Evolutionary conservation across 2,888 invertebrate species (phyloP), one percentile per base, ranked within the genome.

Genomic region (Cepaea hortensis): DNA sequence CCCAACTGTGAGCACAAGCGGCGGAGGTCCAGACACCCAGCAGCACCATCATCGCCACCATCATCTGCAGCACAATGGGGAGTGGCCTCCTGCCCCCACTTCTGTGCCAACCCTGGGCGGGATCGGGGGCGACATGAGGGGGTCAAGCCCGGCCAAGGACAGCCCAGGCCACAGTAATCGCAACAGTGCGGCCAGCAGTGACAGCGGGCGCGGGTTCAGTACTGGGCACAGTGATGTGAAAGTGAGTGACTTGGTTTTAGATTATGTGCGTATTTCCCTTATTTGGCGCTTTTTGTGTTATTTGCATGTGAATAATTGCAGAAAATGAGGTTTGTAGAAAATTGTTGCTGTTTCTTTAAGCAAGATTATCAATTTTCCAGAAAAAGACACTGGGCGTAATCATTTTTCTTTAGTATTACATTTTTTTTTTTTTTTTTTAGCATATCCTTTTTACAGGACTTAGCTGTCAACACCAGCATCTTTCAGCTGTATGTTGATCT

Each of bases 121-220:
- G 73, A 88, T 80, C 23, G 88, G 88, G 85, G 85, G 82, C n/a
- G 89, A 91, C 90, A 91, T 92, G 90, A 91, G 92, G 88, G 91
- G 92, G 18, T 86, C 90, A 23, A 91, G 91, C 83, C 91, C 90
- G 20, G 87, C 87, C 87, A 91, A 91, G 80, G 91, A 92, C 86
- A 93, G 93, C 88, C 93, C 93, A 0, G 91, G 90, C 79, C 91
- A 91, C 88, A 93, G 93, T 89, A 93, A 94, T 89, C 89, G 94
- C 48, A 94, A 94, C 91, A 93, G 93, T 88, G 92, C 93, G 55
- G 93, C 93, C 83, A 93, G 93, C 90, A 93, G 92, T 79, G 94
- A 93, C 89, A 93, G 93, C 88, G 94, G 94, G 20, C 90, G 94
- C n/a, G 92, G 93, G 20, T 87, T 90, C 73, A 91, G 92, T 85